Conservation (phyloP, 2,113 vertebrate genomes). For the Athene noctua region DNA sequence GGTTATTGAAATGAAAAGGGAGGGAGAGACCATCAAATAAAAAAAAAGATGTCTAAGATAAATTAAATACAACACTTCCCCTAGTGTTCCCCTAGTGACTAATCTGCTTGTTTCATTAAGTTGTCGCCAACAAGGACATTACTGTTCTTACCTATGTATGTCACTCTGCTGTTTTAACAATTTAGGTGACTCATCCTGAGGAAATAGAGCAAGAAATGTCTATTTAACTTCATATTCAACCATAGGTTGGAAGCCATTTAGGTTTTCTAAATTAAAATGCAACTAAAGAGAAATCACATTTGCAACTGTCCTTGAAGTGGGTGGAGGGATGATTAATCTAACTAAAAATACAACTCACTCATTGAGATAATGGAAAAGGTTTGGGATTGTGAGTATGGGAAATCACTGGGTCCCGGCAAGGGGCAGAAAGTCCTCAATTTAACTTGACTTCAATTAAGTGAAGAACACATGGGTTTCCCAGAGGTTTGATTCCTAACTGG, state of each 20-base stretch:
- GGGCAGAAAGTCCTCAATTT: background rate
- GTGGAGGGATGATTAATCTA: background rate
- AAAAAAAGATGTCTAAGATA: background rate
- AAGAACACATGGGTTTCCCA: background rate
- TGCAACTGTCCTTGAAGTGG: background rate
- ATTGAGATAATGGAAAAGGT: background rate
- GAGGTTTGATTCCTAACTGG: background rate
- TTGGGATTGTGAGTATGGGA: background rate
- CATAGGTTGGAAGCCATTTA: background rate
- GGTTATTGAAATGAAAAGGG: background rate
- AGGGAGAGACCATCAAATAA: background rate
- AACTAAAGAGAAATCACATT: background rate
- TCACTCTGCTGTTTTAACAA: background rate
- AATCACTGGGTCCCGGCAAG: background rate
- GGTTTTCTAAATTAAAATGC: slow-evolving; percentile 33
- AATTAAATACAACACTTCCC: background rate
- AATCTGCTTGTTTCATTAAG: slow-evolving; percentile 12
- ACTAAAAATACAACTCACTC: background rate
- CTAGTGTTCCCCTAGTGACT: background rate
- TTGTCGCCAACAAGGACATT: slow-evolving; percentile 3
- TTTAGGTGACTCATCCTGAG: slow-evolving; percentile 32
- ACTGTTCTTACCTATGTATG: background rate
- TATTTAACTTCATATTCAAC: background rate
- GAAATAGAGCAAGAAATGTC: background rate
- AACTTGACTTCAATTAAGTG: background rate